A percentile compares a stretch with the other conserved stretches of the same genome.
These are phyloP conservation scores for Gallinago nigripennis DNA, from an alignment of 2,797 vertebrate genomes.

Conservation along the genomic window DNA sequence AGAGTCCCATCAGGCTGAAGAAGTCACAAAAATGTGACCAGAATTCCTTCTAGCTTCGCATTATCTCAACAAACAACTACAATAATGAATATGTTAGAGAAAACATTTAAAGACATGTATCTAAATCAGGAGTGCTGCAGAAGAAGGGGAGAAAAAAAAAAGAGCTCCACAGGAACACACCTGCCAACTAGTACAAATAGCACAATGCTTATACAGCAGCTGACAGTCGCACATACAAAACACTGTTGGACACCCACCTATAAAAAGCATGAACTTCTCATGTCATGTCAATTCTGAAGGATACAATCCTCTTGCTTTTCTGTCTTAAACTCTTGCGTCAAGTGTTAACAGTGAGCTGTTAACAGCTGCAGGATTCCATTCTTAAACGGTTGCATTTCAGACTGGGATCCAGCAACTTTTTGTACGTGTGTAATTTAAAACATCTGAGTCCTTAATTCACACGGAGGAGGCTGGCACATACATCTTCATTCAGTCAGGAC, in stretches of 20 bases:
- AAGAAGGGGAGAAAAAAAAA: neutral
- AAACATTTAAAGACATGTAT: neutral
- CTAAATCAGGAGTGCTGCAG: neutral
- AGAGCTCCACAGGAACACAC: neutral
- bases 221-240: neutral
- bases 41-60: neutral
- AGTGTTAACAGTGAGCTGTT: neutral
- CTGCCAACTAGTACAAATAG: neutral
- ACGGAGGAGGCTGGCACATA: neutral
- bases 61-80: neutral
- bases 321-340: neutral
- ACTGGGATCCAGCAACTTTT: neutral
- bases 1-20: neutral
- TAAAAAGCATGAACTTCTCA: neutral
- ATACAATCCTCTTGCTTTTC: neutral
- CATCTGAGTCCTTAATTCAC: neutral
- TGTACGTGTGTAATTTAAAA: conserved; percentile 16
- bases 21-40: neutral
- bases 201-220: neutral
- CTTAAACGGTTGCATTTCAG: neutral
- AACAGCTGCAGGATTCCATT: conserved; percentile 20
- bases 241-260: neutral
- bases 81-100: neutral
- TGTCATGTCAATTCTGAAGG: neutral
- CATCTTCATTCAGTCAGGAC: neutral